Percentiles rank a stretch among this genome's conserved stretches.
Evolutionary conservation across 92 coral and sea anemone species (phyloP).

Genomic region (Heteractis magnifica): DNA sequence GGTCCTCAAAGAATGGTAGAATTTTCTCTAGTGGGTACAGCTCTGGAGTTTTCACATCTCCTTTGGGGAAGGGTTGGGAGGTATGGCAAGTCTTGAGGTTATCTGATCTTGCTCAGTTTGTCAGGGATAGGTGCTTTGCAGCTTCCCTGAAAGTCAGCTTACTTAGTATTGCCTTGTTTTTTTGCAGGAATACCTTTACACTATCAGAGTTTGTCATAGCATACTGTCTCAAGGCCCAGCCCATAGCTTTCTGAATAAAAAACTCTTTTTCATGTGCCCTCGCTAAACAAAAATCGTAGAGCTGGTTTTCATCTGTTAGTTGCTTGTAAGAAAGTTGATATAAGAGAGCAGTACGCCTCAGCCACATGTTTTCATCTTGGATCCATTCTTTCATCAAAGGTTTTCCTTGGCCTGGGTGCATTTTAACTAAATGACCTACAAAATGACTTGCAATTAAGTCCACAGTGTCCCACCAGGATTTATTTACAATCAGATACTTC

Average conservation of each 20-base stretch:
- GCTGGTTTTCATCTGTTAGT: slow-evolving; percentile 68
- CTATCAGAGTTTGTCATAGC: slow-evolving; percentile 52
- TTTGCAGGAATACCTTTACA: slow-evolving; percentile 69
- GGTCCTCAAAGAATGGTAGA: too few relatives aligned
- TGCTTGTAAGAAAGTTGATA: slow-evolving; percentile 86
- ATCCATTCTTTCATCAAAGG: slow-evolving; percentile 85
- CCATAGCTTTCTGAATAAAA: slow-evolving; percentile 92
- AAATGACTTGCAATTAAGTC: slow-evolving; percentile 68
- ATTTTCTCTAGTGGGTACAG: too few relatives aligned
- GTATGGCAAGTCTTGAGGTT: too few relatives aligned
- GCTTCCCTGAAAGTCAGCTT: slow-evolving; percentile 59
- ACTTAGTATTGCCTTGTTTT: slow-evolving; percentile 67
- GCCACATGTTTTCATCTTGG: slow-evolving; percentile 93
- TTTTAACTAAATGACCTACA: slow-evolving; percentile 72
- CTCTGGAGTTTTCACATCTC: too few relatives aligned
- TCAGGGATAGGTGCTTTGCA: not conserved
- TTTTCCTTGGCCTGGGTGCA: slow-evolving; percentile 64
- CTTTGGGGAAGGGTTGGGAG: too few relatives aligned
- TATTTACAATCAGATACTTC: slow-evolving; percentile 59
- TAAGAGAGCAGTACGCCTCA: slow-evolving; percentile 84
- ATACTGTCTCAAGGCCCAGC: slow-evolving; percentile 92
- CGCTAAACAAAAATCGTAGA: slow-evolving; percentile 74
- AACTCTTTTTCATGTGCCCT: slow-evolving; percentile 91
- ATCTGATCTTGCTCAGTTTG: not conserved
- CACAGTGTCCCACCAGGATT: slow-evolving; percentile 99